Base-by-base conservation (phyloP, 2,113 vertebrate genomes). In the Upupa epops region DNA sequence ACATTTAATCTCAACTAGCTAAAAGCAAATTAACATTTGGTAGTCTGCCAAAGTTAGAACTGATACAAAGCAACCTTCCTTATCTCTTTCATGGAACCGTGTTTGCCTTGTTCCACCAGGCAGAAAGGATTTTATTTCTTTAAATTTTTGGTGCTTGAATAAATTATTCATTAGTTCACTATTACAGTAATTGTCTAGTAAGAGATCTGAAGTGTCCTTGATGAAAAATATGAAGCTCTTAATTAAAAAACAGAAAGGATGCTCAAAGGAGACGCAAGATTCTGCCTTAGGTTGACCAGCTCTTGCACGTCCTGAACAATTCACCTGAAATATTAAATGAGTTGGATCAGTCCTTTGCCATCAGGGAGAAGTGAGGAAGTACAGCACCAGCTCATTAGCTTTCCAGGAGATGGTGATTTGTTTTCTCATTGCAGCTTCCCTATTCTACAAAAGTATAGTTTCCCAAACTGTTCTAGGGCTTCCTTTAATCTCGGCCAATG, bases 21-120 rank as follows among this genome's bases (percentile, higher is more conserved):
- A 98, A 98, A 98, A 98, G 98, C 96, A 98, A 98, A 98, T 98
- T 98, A 98, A 98, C 97, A 97, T 97, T 98, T 98, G 97, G 97
- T 97, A 98, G 95, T 91, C 95, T 97, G 97, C 97, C 98, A 98
- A 97, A 98, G 95, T 96, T 98, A 98, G 97, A 98, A 97, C 89
- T 97, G 97, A 98, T 98, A 98, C 95, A 98, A 97, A 98, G 96
- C 93, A 97, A 97, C 93, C 94, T 96, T 96, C 96, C 88, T 92
- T 95, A 92, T 92, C 90, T 96, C 91, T 93, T 93, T 94, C 89
- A 75, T 28, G 65, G 76, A 96, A 97, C 95, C 92, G 90, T 94
- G 96, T 96, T 96, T 97, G 96, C 97, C 97, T 96, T 97, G 93
- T 97, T 97, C 97, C 92, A 96, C 92, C 76, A 96, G 93, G 96